Percentiles rank a stretch among this genome's conserved stretches.
Evolutionary conservation across 2,113 vertebrate genomes (phyloP).

Genomic region (Colossoma macropomum): DNA sequence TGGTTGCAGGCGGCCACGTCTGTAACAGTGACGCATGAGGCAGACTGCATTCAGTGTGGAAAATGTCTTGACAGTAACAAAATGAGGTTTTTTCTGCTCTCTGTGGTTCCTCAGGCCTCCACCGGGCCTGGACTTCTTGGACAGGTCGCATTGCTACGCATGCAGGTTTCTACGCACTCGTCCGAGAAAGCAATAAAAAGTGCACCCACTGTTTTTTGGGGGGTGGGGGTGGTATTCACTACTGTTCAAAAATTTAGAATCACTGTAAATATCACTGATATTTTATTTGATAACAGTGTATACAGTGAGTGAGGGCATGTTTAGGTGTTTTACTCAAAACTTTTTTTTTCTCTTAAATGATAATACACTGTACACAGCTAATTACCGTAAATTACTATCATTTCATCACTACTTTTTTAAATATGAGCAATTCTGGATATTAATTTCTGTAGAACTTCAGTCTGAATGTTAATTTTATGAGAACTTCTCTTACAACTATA

Average conservation of each 20-base stretch:
- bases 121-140: conserved; percentile 51
- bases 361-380: too few relatives aligned
- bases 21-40: conserved; percentile 52
- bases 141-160: conserved; percentile 70
- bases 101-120: conserved; percentile 55
- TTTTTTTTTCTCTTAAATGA: too few relatives aligned
- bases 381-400: too few relatives aligned
- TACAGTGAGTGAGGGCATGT: too few relatives aligned
- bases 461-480: too few relatives aligned
- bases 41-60: conserved; percentile 64
- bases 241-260: not conserved
- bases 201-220: conserved; percentile 40
- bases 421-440: too few relatives aligned
- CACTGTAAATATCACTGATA: not conserved
- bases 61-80: conserved; percentile 62
- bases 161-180: conserved; percentile 76
- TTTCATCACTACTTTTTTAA: too few relatives aligned
- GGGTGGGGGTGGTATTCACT: conserved; percentile 24
- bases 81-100: conserved; percentile 59
- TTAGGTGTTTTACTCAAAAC: too few relatives aligned
- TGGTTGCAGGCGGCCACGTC: conserved; percentile 74
- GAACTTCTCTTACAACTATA: too few relatives aligned
- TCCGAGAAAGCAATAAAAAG: conserved; percentile 59
- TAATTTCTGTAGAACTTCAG: too few relatives aligned
- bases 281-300: too few relatives aligned